Evolutionary conservation across 2,888 invertebrate genomes (phyloP).

Genomic region (Tenthredo amoena): DNA sequence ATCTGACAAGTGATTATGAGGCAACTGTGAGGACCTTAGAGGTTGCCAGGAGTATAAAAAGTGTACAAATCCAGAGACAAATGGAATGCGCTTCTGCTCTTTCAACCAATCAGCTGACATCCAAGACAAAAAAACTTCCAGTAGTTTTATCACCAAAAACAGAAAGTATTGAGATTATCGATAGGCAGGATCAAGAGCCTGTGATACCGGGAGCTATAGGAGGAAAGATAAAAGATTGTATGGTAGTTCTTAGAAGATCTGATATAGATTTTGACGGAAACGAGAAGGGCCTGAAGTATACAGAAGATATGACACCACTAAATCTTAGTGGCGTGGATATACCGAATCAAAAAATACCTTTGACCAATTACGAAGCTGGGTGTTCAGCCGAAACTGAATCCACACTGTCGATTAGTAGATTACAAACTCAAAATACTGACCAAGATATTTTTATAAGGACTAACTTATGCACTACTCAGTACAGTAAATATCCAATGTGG

Average conservation of each 20-base stretch:
- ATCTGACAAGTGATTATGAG: neutral
- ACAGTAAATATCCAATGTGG: neutral
- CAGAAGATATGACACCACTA: neutral
- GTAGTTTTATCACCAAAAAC: neutral
- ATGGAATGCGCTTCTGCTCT: neutral
- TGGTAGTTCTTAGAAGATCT: neutral
- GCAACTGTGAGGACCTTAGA: neutral
- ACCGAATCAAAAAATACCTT: neutral
- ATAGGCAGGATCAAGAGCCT: neutral
- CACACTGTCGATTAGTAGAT: neutral
- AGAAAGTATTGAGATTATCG: neutral
- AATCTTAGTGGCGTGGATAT: neutral
- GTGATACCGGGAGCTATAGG: neutral
- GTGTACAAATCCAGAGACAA: neutral
- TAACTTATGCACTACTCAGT: neutral
- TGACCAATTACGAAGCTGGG: neutral
- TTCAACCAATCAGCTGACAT: neutral
- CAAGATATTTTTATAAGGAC: neutral
- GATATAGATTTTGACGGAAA: neutral
- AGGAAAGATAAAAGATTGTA: neutral
- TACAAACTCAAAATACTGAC: conserved; percentile 10
- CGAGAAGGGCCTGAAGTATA: neutral
- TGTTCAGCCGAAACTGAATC: neutral
- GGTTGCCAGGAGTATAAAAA: neutral
- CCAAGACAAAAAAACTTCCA: neutral